These are phyloP conservation scores for Caenorhabditis japonica DNA, from an alignment of 2,888 invertebrate species.

Conservation along the genomic window DNA sequence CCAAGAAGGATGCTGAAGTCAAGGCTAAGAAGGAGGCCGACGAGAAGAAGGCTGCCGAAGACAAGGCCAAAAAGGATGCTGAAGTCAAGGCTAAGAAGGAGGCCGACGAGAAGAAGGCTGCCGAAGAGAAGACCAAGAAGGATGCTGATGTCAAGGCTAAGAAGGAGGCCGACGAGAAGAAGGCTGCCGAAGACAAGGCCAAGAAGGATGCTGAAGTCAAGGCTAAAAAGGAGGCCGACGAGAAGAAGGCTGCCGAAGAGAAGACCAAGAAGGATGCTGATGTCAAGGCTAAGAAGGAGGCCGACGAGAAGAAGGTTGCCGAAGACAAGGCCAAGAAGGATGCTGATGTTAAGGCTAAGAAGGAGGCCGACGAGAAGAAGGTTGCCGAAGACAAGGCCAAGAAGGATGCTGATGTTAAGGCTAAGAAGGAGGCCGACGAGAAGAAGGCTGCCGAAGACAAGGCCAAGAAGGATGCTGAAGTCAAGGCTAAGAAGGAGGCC, in stretches of 20 bases:
- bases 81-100: slow-evolving; percentile 11
- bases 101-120: slow-evolving; percentile 15
- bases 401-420: slow-evolving; percentile 8
- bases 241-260: slow-evolving; percentile 8
- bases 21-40: slow-evolving; percentile 14
- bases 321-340: slow-evolving; percentile 9
- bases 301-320: slow-evolving; percentile 15
- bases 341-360: slow-evolving; percentile 5
- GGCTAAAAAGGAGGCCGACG: slow-evolving; percentile 14
- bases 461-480: slow-evolving; percentile 4
- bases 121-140: slow-evolving; percentile 8
- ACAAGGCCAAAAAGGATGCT: slow-evolving; percentile 4
- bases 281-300: slow-evolving; percentile 8
- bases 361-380: slow-evolving; percentile 18
- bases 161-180: slow-evolving; percentile 20
- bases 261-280: slow-evolving; percentile 6
- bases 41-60: slow-evolving; percentile 9
- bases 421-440: slow-evolving; percentile 15
- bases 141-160: slow-evolving; percentile 4
- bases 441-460: slow-evolving; percentile 6
- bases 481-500: slow-evolving; percentile 8
- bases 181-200: slow-evolving; percentile 4
- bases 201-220: slow-evolving; percentile 4
- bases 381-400: slow-evolving; percentile 2
- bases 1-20: slow-evolving; percentile 2